Conservation (phyloP, 2,888 invertebrate species). For the Geophilus truncorum region DNA sequence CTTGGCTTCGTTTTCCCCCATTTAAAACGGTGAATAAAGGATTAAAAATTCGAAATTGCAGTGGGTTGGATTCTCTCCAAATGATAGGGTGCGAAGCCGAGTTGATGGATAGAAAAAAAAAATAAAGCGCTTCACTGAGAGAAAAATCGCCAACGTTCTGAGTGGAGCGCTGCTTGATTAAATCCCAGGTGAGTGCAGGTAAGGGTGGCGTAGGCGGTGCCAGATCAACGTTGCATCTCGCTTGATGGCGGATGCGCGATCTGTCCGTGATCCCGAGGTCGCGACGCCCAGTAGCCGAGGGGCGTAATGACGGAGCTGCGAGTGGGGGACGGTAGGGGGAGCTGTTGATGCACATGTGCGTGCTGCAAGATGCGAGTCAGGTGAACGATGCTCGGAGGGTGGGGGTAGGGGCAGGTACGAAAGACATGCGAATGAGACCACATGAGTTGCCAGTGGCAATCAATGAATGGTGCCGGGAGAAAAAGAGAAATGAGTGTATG, state of each 20-base stretch:
- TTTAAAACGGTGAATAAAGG: not conserved
- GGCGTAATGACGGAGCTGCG: not conserved
- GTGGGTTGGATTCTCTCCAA: not conserved
- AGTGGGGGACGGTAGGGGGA: not conserved
- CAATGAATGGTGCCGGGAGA: not conserved
- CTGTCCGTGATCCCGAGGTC: conserved; percentile 16
- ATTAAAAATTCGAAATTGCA: not conserved
- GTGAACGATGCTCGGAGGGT: not conserved
- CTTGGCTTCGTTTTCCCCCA: not conserved
- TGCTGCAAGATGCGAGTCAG: not conserved
- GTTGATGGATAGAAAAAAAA: not conserved
- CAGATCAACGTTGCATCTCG: conserved; percentile 1
- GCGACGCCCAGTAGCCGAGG: conserved; percentile 20
- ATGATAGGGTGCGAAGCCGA: not conserved
- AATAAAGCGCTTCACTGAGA: not conserved
- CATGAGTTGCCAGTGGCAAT: conserved; percentile 24
- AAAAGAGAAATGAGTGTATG: not conserved
- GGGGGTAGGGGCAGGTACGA: not conserved
- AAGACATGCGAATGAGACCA: conserved; percentile 33
- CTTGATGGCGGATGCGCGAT: conserved; percentile 7
- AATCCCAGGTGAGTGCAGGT: conserved; percentile 11
- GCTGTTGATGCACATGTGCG: conserved; percentile 8
- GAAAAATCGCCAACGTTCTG: not conserved
- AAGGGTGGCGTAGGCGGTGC: not conserved
- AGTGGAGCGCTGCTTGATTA: not conserved